These are phyloP conservation scores for Antrozous pallidus DNA, from an alignment of 2,797 vertebrate species.

Conservation along the genomic window DNA sequence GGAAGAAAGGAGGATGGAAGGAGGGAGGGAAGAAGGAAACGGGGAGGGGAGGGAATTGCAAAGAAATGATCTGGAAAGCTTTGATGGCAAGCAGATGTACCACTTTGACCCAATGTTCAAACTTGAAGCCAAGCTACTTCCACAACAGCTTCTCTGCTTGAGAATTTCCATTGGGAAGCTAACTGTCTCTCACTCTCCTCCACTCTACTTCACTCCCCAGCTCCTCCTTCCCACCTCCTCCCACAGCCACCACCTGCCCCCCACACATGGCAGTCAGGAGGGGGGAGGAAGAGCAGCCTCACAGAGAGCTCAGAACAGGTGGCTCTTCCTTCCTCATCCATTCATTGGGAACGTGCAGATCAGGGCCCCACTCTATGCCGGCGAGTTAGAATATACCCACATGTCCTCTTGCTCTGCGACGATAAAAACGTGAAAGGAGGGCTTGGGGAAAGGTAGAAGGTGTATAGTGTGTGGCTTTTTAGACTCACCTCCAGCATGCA, in stretches of 20 bases:
- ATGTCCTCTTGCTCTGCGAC: background rate
- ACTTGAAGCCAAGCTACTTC: background rate
- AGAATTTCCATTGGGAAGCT: background rate
- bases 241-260: background rate
- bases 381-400: background rate
- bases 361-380: fast-evolving
- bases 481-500: background rate
- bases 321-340: background rate
- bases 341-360: background rate
- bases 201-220: no score
- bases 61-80: background rate
- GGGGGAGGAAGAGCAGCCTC: background rate
- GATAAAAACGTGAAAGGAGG: background rate
- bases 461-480: background rate
- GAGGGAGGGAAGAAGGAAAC: no score
- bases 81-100: slow-evolving; percentile 3
- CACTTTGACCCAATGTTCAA: background rate
- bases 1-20: no score
- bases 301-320: no score
- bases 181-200: background rate
- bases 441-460: background rate
- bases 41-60: background rate
- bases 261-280: background rate
- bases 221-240: background rate
- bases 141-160: background rate